A percentile compares a stretch with the other conserved stretches of the same genome.
These are phyloP conservation scores for Entomobrya multifasciata DNA, from an alignment of 2,888 invertebrate species.

Conservation along the genomic window DNA sequence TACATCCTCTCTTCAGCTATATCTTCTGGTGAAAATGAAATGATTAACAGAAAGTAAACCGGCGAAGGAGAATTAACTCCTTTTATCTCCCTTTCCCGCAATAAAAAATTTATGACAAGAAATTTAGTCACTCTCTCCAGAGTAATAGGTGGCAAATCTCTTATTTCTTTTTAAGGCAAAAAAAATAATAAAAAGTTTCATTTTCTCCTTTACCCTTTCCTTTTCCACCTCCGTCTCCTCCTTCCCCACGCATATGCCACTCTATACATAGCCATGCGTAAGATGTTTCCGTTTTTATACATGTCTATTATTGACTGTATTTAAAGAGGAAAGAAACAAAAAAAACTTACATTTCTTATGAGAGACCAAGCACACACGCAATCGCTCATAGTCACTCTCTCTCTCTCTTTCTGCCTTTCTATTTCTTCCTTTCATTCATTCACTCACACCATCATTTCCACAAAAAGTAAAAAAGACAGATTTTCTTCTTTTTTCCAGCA, in stretches of 20 bases:
- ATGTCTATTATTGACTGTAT: conserved; percentile 27
- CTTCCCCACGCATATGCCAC: background rate
- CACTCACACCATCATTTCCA: background rate
- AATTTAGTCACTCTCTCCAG: conserved; percentile 28
- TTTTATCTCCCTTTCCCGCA: background rate
- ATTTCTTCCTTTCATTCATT: background rate
- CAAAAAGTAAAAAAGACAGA: too few species aligned
- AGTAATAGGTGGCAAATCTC: conserved; percentile 44
- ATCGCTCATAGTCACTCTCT: conserved; percentile 35
- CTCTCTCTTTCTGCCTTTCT: background rate
- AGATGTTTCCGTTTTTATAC: background rate
- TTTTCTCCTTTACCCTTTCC: background rate
- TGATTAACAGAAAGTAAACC: conserved; percentile 35
- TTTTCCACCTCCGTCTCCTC: background rate
- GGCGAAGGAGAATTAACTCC: conserved; percentile 1
- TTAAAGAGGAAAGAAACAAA: conserved; percentile 19
- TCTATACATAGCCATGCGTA: background rate
- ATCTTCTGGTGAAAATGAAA: too few species aligned
- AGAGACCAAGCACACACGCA: background rate
- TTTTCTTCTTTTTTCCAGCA: background rate
- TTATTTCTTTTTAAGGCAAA: conserved; percentile 25
- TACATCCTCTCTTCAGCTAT: background rate
- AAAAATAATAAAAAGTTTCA: conserved; percentile 49
- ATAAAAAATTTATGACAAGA: conserved; percentile 32
- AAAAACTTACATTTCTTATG: background rate